Percentiles rank a stretch among this genome's conserved stretches.
Conservation (phyloP, 2,797 vertebrate species). For the Labeo calbasu region DNA sequence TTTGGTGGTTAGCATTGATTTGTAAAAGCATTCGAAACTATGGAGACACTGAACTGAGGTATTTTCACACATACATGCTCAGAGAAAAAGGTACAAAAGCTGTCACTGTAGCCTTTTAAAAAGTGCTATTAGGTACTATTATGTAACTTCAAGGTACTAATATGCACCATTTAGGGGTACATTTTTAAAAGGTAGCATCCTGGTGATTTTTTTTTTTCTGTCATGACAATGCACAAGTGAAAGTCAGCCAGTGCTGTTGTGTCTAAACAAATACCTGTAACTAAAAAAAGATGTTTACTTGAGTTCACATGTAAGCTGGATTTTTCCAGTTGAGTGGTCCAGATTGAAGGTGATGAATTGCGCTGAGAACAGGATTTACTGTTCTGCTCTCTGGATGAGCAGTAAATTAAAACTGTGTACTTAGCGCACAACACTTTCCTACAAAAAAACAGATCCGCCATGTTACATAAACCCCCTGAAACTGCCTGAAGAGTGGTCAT, state of each 20-base stretch:
- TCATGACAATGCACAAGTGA: not conserved
- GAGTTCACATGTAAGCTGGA: not conserved
- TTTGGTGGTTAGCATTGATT: not conserved
- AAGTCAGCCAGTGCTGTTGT: not conserved
- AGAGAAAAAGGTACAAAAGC: not conserved
- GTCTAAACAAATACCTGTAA: not conserved
- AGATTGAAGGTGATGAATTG: not conserved
- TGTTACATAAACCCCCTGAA: constrained; percentile 6
- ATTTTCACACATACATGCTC: not conserved
- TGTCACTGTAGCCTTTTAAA: not conserved
- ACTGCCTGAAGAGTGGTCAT: not conserved
- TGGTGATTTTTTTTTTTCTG: not conserved
- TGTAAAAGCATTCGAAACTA: not conserved
- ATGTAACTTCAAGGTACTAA: not conserved
- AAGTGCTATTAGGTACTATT: not conserved
- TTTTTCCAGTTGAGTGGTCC: not conserved
- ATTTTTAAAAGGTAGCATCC: not conserved
- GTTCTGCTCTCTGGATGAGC: not conserved
- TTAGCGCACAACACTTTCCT: not conserved
- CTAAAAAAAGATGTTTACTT: not conserved
- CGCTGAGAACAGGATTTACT: constrained; percentile 11
- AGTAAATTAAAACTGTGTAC: constrained; percentile 19
- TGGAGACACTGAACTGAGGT: not conserved
- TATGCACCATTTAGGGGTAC: not conserved
- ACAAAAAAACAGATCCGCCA: not conserved